Evolutionary conservation across 2,113 vertebrate species (phyloP).

Genomic region (Gallinago paraguaiae): DNA sequence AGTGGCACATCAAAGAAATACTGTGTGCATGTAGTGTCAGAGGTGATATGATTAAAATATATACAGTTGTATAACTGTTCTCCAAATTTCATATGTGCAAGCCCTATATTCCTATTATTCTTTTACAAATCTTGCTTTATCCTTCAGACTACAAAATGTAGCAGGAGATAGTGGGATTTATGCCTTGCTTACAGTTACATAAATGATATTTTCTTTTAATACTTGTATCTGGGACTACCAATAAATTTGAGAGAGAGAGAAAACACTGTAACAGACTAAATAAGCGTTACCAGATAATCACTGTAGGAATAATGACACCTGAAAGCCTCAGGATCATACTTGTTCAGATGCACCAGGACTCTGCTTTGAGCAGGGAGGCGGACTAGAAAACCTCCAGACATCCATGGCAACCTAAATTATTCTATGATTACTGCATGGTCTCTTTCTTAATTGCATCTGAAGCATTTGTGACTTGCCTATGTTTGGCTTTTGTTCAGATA

Average conservation of each 20-base stretch:
- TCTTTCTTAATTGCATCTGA: conserved; percentile 12
- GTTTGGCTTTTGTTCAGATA: not conserved
- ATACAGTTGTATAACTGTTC: not conserved
- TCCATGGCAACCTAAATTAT: not conserved
- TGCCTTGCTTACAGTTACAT: not conserved
- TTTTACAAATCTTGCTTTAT: not conserved
- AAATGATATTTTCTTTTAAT: conserved; percentile 6
- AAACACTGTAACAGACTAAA: not conserved
- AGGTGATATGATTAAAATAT: not conserved
- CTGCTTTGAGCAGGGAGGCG: not conserved
- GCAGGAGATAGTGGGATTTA: not conserved
- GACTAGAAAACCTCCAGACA: not conserved
- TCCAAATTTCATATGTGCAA: not conserved
- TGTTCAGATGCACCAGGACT: not conserved
- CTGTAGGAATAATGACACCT: not conserved
- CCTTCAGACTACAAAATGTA: not conserved
- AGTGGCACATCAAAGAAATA: not conserved
- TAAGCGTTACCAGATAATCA: not conserved
- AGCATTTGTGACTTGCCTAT: not conserved
- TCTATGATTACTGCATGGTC: not conserved
- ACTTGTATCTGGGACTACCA: not conserved
- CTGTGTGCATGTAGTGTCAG: not conserved
- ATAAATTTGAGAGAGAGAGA: not conserved
- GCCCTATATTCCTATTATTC: not conserved
- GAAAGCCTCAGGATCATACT: not conserved